A percentile compares a stretch with the other conserved stretches of the same genome.
These are phyloP conservation scores for Macrotis lagotis DNA, from an alignment of 2,113 vertebrate species.

Conservation along the genomic window DNA sequence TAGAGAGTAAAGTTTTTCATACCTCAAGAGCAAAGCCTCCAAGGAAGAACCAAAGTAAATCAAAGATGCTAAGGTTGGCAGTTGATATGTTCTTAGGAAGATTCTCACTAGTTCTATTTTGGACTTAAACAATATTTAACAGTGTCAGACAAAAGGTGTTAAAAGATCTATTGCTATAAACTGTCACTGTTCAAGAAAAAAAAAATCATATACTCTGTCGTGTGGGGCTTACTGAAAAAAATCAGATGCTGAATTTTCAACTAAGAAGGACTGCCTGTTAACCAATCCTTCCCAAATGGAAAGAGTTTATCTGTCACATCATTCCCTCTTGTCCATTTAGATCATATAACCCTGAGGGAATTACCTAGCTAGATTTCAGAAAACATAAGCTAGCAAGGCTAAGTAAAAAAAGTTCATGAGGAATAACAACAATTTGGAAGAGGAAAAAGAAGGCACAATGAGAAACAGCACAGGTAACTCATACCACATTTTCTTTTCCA, in stretches of 20 bases:
- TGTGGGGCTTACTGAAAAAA: constrained; percentile 43
- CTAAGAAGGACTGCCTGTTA: neutral
- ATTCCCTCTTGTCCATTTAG: neutral
- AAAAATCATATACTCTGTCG: constrained; percentile 35
- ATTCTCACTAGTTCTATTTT: constrained; percentile 65
- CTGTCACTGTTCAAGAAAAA: constrained; percentile 54
- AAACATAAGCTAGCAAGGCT: neutral
- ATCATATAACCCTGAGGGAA: neutral
- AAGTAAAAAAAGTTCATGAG: neutral
- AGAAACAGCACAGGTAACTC: neutral
- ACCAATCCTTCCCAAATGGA: neutral
- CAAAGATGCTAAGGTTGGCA: constrained; percentile 20
- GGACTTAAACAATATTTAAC: constrained; percentile 63
- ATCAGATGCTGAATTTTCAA: constrained; percentile 29
- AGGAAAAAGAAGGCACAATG: neutral
- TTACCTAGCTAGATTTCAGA: neutral
- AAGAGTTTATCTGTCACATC: neutral
- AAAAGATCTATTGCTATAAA: constrained; percentile 58
- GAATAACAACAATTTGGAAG: neutral
- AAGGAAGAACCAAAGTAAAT: neutral
- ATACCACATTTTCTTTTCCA: neutral
- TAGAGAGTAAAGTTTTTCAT: neutral
- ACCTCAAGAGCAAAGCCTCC: neutral
- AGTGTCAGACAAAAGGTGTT: constrained; percentile 60
- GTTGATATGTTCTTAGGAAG: constrained; percentile 21